Percentiles rank a stretch among this genome's conserved stretches.
These are phyloP conservation scores for Hirudinaria manillensis DNA, from an alignment of 2,888 invertebrate species.

Conservation along the genomic window DNA sequence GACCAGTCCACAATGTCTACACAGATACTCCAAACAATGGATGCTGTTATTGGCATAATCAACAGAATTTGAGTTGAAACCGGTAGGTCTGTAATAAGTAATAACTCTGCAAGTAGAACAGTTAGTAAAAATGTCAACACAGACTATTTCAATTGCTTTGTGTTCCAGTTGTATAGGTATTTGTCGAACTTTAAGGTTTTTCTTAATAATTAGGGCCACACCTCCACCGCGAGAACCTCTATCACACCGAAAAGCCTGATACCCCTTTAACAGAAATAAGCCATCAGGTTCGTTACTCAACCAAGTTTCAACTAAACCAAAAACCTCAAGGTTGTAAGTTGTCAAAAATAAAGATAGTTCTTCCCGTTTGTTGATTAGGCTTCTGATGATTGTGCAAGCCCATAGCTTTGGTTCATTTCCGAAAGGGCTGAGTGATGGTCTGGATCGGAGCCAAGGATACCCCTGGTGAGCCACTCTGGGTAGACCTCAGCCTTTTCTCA, in stretches of 20 bases:
- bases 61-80: not conserved
- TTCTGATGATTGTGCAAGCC: not conserved
- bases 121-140: no score
- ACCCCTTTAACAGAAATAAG: not conserved
- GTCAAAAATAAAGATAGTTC: not conserved
- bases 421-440: not conserved
- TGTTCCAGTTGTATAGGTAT: not conserved
- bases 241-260: not conserved
- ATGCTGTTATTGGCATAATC: no score
- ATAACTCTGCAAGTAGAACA: no score
- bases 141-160: not conserved
- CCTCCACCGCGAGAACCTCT: conserved; percentile 1
- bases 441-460: not conserved
- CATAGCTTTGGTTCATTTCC: not conserved
- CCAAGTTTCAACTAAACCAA: not conserved
- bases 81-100: no score
- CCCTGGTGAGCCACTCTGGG: not conserved
- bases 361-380: not conserved
- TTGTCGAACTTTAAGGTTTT: not conserved
- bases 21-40: no score
- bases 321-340: not conserved
- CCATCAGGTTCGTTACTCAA: not conserved
- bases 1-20: no score
- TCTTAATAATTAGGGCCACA: not conserved
- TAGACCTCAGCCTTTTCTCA: not conserved